Evolutionary conservation across 2,113 vertebrate species (phyloP), one percentile per base, ranked within the genome.

Genomic region (Promerops cafer): DNA sequence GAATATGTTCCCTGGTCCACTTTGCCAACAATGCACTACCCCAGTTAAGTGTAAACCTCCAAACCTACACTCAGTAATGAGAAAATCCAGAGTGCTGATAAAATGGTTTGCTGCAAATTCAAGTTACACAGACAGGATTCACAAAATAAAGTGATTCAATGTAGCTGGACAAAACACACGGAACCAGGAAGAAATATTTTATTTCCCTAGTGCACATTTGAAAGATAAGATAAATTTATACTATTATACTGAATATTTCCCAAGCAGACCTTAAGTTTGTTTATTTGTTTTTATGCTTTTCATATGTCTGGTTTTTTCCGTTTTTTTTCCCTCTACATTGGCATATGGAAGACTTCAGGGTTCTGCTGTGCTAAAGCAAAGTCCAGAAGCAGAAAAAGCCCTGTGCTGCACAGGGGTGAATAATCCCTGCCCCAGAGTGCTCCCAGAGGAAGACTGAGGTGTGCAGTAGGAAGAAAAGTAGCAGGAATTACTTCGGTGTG

Each of bases 261-360:
- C 28, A 33, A 80, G 35, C 6, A 83, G 24, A 61, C 5, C 1
- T 23, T 50, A 27, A 5, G 4, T 31, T 54, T 6, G 21, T 18
- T 83, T 65, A 4, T 40, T 83, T 61, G 40, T 1, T 52, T 90
- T 37, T 20, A 63, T 39, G 31, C 3, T 56, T 74, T 71, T 20
- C 3, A 16, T 15, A 16, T 6, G 2, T 1, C 18, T 45, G 4
- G 0, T 54, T 93, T 87, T 47, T 59, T 17, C 20, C 13, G 9
- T 56, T 85, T 74, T 84, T 61, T 19, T 35, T 85, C 10, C n/a
- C n/a, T 22, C 30, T 24, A 2, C 11, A 6, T 35, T 87, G 42
- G 16, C 8, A 69, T 65, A 22, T 45, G 44, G 64, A 69, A 74
- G 10, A 21, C 31, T 33, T 53, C 11, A 60, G 9, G 11, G 30